Evolutionary conservation across 1,140 invertebrate species (phyloP).

Genomic region (Lerema accius): DNA sequence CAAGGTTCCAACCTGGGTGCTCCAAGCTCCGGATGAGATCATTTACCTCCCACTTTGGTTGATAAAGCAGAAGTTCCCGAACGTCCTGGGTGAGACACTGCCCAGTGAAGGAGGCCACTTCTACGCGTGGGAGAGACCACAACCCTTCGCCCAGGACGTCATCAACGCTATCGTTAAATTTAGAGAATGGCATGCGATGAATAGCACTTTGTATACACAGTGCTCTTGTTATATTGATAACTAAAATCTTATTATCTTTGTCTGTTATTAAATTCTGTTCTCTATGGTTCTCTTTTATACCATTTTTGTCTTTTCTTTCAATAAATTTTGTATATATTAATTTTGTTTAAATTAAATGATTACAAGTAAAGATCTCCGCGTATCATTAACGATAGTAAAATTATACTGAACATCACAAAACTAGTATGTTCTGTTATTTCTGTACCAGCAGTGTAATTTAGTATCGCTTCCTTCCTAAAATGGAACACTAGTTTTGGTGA

Average conservation of each 20-base stretch:
- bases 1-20: slow-evolving; percentile 83
- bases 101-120: slow-evolving; percentile 84
- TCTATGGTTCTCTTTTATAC: too few relatives aligned
- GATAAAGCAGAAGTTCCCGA: slow-evolving; percentile 77
- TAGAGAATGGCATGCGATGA: slow-evolving; percentile 49
- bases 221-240: neutral
- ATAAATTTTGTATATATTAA: too few relatives aligned
- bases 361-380: too few relatives aligned
- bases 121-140: slow-evolving; percentile 88
- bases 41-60: slow-evolving; percentile 77
- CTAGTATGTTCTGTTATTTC: too few relatives aligned
- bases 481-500: too few relatives aligned
- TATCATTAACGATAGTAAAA: too few relatives aligned
- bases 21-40: slow-evolving; percentile 84
- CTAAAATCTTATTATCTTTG: neutral
- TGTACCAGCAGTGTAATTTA: too few relatives aligned
- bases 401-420: too few relatives aligned
- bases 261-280: too few relatives aligned
- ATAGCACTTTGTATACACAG: slow-evolving; percentile 15
- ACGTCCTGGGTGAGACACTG: slow-evolving; percentile 82
- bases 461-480: too few relatives aligned
- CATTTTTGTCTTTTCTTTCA: slow-evolving; percentile 31
- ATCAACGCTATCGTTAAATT: slow-evolving; percentile 51
- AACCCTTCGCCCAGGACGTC: slow-evolving; percentile 84
- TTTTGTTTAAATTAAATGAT: too few relatives aligned